Evolutionary conservation across 2,797 vertebrate genomes (phyloP), one percentile per base, ranked within the genome.

Genomic region (Oryzias dopingdopingensis): DNA sequence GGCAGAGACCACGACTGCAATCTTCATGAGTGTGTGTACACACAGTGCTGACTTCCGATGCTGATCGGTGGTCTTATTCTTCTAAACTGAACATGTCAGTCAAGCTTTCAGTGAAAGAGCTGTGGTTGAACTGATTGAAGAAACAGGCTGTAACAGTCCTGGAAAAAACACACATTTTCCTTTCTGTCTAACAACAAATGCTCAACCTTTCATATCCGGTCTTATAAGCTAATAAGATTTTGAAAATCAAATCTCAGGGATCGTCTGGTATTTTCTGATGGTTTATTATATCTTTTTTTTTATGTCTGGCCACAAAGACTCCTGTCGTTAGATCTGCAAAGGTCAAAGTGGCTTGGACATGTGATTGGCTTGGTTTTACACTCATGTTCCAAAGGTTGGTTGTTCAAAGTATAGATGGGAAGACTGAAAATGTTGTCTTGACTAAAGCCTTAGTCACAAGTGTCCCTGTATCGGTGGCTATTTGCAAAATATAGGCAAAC

Each of bases 1-100:
- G 78, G 83, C 82, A 88, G 74, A 82, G 63, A 54, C 12, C 59
- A 83, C 85, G 79, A 83, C 59, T 20, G 56, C 26, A 22, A 55
- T 57, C 44, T 17, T 29, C 46, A 22, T 46, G 59, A 65, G 59
- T 61, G 29, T 46, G 59, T 71, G 64, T 54, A 37, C 63, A 73
- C 68, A 60, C 74, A 80, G 70, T 82, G 84, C 84, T 85, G 84
- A 85, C 76, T 61, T 55, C 12, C 41, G 29, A n/a, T 82, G 84
- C 84, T 84, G 84, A 85, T 80, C 62, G 59, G 40, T 59, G 62
- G 62, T 14, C 42, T 64, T 83, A 58, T 45, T 47, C 54, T 59
- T 47, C 47, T 57, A 61, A 83, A 71, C 37, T 13, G 59, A 10
- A 37, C 65, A 57, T 62, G 77, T 71, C 82, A 75, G 54, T 86